A percentile compares a stretch with the other conserved stretches of the same genome.
Conservation (phyloP, 1,140 invertebrate species). For the Drosophila pallidifrons region DNA sequence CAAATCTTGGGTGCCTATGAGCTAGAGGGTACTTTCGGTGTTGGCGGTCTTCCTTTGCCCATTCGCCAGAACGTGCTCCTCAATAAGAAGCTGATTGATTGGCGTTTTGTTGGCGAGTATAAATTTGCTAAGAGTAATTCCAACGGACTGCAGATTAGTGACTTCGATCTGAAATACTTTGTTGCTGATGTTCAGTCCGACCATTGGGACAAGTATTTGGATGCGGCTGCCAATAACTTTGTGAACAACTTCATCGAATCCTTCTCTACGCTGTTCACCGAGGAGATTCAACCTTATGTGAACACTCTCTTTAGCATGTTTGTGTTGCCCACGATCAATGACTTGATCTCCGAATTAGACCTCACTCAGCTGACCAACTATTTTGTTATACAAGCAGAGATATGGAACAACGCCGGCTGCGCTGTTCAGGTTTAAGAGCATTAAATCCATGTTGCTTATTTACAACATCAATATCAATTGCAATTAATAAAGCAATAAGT, state of each 20-base stretch:
- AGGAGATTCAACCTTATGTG: slow-evolving; percentile 56
- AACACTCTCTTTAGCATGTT: slow-evolving; percentile 22
- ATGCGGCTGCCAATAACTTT: slow-evolving; percentile 62
- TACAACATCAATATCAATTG: not conserved
- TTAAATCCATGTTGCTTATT: not conserved
- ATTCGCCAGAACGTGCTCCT: slow-evolving; percentile 44
- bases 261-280: slow-evolving; percentile 29
- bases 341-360: slow-evolving; percentile 39
- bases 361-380: slow-evolving; percentile 52
- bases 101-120: slow-evolving; percentile 63
- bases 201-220: slow-evolving; percentile 62
- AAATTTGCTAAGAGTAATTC: slow-evolving; percentile 52
- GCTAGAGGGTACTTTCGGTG: slow-evolving; percentile 44
- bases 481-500: not conserved
- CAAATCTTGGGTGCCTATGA: slow-evolving; percentile 56
- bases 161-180: slow-evolving; percentile 55
- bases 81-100: slow-evolving; percentile 59
- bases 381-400: slow-evolving; percentile 24
- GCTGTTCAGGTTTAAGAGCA: slow-evolving; percentile 9
- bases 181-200: slow-evolving; percentile 44
- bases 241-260: slow-evolving; percentile 34
- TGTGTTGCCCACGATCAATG: slow-evolving; percentile 50
- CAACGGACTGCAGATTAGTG: slow-evolving; percentile 44
- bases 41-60: slow-evolving; percentile 42
- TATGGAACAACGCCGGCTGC: slow-evolving; percentile 29